phyloP scores from a whole-genome alignment of 1,140 invertebrate species.

The Drosophila saltans region DNA sequence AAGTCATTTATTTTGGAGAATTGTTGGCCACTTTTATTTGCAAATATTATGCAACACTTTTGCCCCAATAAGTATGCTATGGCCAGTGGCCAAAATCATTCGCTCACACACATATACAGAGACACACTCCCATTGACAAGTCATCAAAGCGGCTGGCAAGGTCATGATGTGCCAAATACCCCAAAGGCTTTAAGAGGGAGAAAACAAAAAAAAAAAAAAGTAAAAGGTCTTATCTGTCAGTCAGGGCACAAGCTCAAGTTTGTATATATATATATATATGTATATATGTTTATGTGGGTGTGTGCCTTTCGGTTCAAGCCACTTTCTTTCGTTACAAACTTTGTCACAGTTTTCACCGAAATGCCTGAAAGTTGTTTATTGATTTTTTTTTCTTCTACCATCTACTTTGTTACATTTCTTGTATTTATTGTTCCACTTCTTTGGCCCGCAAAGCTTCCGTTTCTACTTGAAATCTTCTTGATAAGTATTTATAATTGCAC shows the following conservation, averaged over 20 bases:
- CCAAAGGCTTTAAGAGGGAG: slow-evolving; percentile 60
- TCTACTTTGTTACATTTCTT: slow-evolving; percentile 38
- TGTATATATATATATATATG: slow-evolving; percentile 38
- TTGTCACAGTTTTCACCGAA: slow-evolving; percentile 5
- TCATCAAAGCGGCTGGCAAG: slow-evolving; percentile 70
- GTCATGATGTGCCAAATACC: slow-evolving; percentile 76
- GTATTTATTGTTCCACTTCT: slow-evolving; percentile 47
- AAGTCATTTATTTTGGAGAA: slow-evolving; percentile 43
- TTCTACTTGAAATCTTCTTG: slow-evolving; percentile 56
- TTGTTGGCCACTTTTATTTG: slow-evolving; percentile 51
- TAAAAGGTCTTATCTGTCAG: slow-evolving; percentile 47
- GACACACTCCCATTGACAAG: slow-evolving; percentile 63
- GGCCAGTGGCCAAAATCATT: slow-evolving; percentile 41
- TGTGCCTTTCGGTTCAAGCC: neutral
- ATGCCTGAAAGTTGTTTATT: slow-evolving; percentile 52
- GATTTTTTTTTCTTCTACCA: slow-evolving; percentile 53
- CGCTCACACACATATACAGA: slow-evolving; percentile 14
- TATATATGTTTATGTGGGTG: neutral
- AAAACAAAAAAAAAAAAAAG: slow-evolving; percentile 50
- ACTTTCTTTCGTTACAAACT: neutral
- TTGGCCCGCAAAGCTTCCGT: slow-evolving; percentile 21
- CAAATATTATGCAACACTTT: slow-evolving; percentile 79
- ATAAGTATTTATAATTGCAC: slow-evolving; percentile 76
- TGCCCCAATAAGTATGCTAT: slow-evolving; percentile 64
- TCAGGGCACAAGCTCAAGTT: slow-evolving; percentile 1